Conservation (phyloP, 2,888 invertebrate species). For the Cheilosia impressa region DNA sequence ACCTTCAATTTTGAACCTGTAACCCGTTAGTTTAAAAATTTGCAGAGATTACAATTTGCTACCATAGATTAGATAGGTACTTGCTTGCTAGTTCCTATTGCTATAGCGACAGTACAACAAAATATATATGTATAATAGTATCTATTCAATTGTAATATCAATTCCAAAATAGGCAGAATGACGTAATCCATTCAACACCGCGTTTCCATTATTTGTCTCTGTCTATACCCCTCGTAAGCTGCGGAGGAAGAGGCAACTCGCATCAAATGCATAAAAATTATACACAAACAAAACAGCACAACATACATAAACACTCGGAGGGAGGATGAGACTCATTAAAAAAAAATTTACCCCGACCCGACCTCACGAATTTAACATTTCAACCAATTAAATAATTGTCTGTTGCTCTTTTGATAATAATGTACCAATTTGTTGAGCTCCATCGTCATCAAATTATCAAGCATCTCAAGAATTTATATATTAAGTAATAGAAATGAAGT, state of each 20-base stretch:
- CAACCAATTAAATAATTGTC: slow-evolving; percentile 22
- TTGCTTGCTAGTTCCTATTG: not conserved
- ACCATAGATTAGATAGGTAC: too few species aligned
- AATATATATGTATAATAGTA: slow-evolving; percentile 11
- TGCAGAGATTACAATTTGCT: not conserved
- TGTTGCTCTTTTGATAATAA: not conserved
- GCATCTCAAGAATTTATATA: slow-evolving; percentile 43
- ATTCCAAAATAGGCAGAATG: slow-evolving; percentile 81
- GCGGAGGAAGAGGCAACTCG: slow-evolving; percentile 20
- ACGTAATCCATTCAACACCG: slow-evolving; percentile 78
- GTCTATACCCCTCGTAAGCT: not conserved
- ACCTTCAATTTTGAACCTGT: too few species aligned
- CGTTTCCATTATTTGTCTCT: slow-evolving; percentile 37
- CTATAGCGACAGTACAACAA: slow-evolving; percentile 28
- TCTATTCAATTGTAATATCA: slow-evolving; percentile 78
- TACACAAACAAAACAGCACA: slow-evolving; percentile 35
- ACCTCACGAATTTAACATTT: slow-evolving; percentile 31
- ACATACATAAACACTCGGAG: slow-evolving; percentile 48
- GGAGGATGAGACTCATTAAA: slow-evolving; percentile 49
- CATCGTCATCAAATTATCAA: slow-evolving; percentile 1
- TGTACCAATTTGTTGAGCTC: slow-evolving; percentile 8
- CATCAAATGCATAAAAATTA: not conserved
- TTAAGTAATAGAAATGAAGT: slow-evolving; percentile 52
- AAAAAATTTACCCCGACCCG: not conserved
- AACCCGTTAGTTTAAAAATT: not conserved